Evolutionary conservation across 2,797 vertebrate species (phyloP).

Genomic region (Brachyalestes nurse): DNA sequence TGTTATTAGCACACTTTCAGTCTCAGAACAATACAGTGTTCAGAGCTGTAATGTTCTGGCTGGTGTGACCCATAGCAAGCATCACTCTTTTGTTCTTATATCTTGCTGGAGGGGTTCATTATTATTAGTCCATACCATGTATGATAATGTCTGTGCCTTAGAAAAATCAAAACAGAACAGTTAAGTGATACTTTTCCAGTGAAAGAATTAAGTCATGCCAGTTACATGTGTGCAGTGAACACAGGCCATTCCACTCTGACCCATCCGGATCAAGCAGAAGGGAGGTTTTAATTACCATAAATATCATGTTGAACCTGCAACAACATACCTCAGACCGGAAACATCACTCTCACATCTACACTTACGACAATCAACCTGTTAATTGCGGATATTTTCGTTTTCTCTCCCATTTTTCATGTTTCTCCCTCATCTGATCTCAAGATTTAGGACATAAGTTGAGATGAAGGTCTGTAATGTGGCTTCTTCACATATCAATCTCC

Average conservation of each 20-base stretch:
- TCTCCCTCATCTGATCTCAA: slow-evolving; percentile 19
- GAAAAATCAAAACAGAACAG: slow-evolving; percentile 61
- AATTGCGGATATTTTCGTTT: slow-evolving; percentile 43
- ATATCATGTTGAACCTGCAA: slow-evolving; percentile 68
- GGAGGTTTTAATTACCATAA: slow-evolving; percentile 52
- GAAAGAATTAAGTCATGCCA: slow-evolving; percentile 57
- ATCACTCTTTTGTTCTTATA: not conserved
- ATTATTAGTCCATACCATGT: not conserved
- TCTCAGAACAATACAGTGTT: not conserved
- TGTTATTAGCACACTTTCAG: not conserved
- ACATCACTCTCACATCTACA: slow-evolving; percentile 45
- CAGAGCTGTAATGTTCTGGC: not conserved
- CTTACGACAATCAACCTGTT: slow-evolving; percentile 28
- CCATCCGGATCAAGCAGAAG: slow-evolving; percentile 33
- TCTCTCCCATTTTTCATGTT: slow-evolving; percentile 2
- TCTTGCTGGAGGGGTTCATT: not conserved
- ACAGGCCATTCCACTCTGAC: slow-evolving; percentile 30
- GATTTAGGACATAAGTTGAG: slow-evolving; percentile 41
- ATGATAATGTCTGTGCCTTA: slow-evolving; percentile 82
- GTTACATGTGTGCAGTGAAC: slow-evolving; percentile 42
- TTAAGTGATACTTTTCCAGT: slow-evolving; percentile 60
- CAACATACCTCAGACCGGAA: slow-evolving; percentile 54
- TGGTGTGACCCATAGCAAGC: slow-evolving; percentile 17
- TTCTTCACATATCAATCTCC: slow-evolving; percentile 36
- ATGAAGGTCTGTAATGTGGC: slow-evolving; percentile 39